These are phyloP conservation scores for Microtus richardsoni DNA, from an alignment of 2,113 vertebrate species.

Conservation along the genomic window DNA sequence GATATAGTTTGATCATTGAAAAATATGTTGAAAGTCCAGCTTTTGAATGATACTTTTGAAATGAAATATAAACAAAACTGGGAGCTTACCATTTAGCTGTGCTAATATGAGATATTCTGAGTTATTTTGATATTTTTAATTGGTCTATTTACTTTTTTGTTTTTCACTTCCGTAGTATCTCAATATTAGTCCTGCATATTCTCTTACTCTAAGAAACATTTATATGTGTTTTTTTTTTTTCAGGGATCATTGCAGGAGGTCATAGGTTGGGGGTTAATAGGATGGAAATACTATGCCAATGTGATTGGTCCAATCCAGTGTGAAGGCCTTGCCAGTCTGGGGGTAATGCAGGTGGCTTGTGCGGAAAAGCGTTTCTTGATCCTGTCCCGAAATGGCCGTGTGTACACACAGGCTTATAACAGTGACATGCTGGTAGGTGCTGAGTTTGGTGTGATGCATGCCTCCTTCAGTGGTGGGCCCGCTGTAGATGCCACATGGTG, in stretches of 20 bases:
- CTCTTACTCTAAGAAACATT: not conserved
- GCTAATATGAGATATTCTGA: not conserved
- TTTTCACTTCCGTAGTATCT: not conserved
- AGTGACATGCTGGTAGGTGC: conserved; percentile 93
- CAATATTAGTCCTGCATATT: not conserved
- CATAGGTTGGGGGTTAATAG: conserved; percentile 97
- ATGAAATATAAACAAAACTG: not conserved
- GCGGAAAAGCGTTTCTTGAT: conserved; percentile 97
- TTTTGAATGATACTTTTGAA: not conserved
- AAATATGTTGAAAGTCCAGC: not conserved
- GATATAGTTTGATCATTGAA: not conserved
- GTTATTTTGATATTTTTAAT: conserved; percentile 14
- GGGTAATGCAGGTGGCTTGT: conserved; percentile 95
- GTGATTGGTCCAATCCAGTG: conserved; percentile 96
- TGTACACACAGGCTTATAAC: conserved; percentile 97
- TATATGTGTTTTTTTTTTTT: conserved; percentile 14
- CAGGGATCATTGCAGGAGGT: conserved; percentile 97
- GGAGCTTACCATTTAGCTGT: not conserved
- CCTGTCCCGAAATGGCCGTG: conserved; percentile 93
- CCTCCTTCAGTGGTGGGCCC: not conserved
- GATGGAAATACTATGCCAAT: conserved; percentile 97
- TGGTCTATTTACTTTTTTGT: not conserved
- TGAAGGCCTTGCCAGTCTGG: conserved; percentile 94
- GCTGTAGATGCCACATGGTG: not conserved
- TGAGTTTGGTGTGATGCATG: not conserved